These are phyloP conservation scores for Rhadinocentrus ornatus DNA, from an alignment of 2,797 vertebrate species.

Conservation along the genomic window DNA sequence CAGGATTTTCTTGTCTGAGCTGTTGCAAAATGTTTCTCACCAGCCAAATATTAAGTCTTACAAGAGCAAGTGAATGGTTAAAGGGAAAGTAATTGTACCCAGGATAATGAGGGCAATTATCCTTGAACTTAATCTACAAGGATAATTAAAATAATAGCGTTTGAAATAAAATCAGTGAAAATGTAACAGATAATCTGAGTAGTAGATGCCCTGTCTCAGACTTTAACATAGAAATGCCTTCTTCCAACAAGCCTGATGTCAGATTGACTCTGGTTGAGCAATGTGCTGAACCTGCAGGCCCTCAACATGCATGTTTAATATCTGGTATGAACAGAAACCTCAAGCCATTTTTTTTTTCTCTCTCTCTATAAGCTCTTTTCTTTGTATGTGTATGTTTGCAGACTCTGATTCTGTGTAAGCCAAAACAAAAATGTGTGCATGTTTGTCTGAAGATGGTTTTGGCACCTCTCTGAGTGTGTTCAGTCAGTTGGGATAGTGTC, in stretches of 20 bases:
- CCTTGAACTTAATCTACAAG: slow-evolving; percentile 2
- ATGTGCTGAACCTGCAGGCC: slow-evolving; percentile 50
- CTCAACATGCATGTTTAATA: slow-evolving; percentile 68
- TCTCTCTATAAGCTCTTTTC: slow-evolving; percentile 27
- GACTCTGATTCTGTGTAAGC: neutral
- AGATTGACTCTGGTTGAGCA: slow-evolving; percentile 40
- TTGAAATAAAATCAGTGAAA: slow-evolving; percentile 1
- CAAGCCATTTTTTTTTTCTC: slow-evolving; percentile 14
- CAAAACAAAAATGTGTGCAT: slow-evolving; percentile 21
- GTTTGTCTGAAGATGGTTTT: slow-evolving; percentile 55
- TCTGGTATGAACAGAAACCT: slow-evolving; percentile 37
- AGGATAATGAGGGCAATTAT: slow-evolving; percentile 45
- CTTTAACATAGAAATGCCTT: slow-evolving; percentile 30
- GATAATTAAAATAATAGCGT: slow-evolving; percentile 18
- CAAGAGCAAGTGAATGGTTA: slow-evolving; percentile 18
- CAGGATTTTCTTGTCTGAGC: slow-evolving; percentile 46
- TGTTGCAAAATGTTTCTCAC: slow-evolving; percentile 29
- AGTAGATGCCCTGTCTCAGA: neutral
- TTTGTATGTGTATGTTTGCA: neutral
- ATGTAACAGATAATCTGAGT: slow-evolving; percentile 2
- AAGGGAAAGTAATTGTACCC: slow-evolving; percentile 13
- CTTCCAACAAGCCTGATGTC: slow-evolving; percentile 15
- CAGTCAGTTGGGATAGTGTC: slow-evolving; percentile 47
- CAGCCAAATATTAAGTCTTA: slow-evolving; percentile 18
- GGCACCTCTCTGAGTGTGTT: slow-evolving; percentile 54